phyloP scores from a whole-genome alignment of 2,888 invertebrate genomes.

The Electrophaes corylata region DNA sequence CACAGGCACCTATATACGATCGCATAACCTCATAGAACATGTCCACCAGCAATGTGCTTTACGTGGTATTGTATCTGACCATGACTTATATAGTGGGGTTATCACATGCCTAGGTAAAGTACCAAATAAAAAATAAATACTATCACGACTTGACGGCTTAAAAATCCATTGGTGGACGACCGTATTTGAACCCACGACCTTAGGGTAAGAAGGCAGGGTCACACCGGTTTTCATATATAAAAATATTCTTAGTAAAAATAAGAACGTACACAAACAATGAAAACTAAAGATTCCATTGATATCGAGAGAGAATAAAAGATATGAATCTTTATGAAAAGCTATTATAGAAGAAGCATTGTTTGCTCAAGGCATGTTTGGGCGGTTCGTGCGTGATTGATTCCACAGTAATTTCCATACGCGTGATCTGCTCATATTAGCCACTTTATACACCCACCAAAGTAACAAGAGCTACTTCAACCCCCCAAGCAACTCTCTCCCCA shows the following conservation, averaged over 20 bases:
- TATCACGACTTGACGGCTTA: too few relatives aligned
- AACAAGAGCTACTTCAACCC: conserved; percentile 45
- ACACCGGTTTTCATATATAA: too few relatives aligned
- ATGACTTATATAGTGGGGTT: too few relatives aligned
- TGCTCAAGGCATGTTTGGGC: conserved; percentile 72
- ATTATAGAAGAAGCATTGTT: conserved; percentile 70
- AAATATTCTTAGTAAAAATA: conserved; percentile 9
- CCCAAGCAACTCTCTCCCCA: conserved; percentile 31
- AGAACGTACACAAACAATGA: conserved; percentile 25
- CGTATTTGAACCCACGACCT: too few relatives aligned
- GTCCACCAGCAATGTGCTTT: too few relatives aligned
- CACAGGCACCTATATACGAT: too few relatives aligned
- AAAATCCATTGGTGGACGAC: too few relatives aligned
- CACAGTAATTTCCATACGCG: conserved; percentile 83
- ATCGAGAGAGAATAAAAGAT: conserved; percentile 51
- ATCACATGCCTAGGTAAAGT: too few relatives aligned
- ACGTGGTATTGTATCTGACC: too few relatives aligned
- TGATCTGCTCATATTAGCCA: conserved; percentile 80
- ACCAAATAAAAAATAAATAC: too few relatives aligned
- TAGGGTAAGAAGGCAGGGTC: too few relatives aligned
- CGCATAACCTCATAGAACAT: too few relatives aligned
- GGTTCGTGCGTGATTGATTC: conserved; percentile 82
- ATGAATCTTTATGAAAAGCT: conserved; percentile 63
- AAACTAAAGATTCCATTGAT: conserved; percentile 40
- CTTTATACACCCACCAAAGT: conserved; percentile 67